Conservation (phyloP, 2,113 vertebrate genomes). For the Microtus pennsylvanicus region DNA sequence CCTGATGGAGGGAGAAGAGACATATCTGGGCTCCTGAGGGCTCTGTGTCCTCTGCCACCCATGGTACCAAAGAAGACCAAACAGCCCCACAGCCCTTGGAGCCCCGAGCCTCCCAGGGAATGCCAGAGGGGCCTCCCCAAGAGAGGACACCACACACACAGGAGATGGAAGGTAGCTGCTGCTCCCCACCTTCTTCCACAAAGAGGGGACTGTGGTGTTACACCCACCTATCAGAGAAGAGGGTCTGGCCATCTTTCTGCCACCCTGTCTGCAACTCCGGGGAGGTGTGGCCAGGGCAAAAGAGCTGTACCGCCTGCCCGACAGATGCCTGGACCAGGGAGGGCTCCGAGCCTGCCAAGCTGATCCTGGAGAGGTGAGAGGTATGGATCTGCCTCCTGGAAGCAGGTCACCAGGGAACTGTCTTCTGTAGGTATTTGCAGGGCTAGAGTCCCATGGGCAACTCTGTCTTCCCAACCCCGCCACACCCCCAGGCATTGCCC, state of each 20-base stretch:
- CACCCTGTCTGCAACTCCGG: constrained; percentile 88
- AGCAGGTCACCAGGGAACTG: neutral
- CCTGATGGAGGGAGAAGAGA: constrained; percentile 79
- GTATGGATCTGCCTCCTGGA: neutral
- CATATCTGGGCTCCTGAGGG: neutral
- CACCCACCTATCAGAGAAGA: constrained; percentile 91
- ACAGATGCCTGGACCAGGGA: constrained; percentile 88
- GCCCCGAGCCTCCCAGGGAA: neutral
- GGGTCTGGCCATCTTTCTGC: constrained; percentile 89
- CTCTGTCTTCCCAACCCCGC: fast-evolving
- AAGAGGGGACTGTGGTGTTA: neutral
- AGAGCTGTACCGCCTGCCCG: constrained; percentile 91
- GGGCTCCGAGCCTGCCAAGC: constrained; percentile 88
- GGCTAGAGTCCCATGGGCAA: neutral
- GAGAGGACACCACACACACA: neutral
- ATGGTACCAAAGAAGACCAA: fast-evolving
- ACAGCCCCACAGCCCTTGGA: neutral
- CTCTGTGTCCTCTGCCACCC: neutral
- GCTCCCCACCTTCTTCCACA: constrained; percentile 69
- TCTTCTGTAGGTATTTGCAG: neutral
- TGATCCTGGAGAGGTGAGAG: constrained; percentile 83
- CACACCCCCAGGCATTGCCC: fast-evolving
- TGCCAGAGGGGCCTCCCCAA: neutral
- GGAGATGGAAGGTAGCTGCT: neutral
- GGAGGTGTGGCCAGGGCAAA: constrained; percentile 88